Conservation (phyloP, 2,113 vertebrate genomes). For the Petrocephalus zakoni region DNA sequence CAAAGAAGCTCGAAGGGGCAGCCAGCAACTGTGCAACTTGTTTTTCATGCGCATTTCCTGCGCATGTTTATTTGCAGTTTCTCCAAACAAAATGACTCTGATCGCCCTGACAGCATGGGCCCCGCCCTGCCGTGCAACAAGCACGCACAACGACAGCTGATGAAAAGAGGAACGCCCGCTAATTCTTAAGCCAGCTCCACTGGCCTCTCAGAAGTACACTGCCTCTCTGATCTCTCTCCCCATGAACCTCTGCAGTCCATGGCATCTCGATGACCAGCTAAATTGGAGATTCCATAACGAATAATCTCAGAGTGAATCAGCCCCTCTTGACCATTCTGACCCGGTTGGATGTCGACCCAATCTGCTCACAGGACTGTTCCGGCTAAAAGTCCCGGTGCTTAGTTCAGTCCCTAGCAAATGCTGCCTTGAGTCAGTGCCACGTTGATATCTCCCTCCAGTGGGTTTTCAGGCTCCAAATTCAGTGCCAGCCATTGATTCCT, state of each 20-base stretch:
- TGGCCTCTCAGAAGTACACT: constrained; percentile 30
- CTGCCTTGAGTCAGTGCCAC: background rate
- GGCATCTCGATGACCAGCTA: background rate
- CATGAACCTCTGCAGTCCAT: background rate
- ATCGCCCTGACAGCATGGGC: constrained; percentile 24
- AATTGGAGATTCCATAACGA: background rate
- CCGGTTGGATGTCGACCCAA: background rate
- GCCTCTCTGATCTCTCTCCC: constrained; percentile 30
- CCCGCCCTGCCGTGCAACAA: background rate
- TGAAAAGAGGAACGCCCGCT: constrained; percentile 35
- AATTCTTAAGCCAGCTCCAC: constrained; percentile 38
- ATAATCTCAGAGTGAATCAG: constrained; percentile 1
- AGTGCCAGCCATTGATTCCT: background rate
- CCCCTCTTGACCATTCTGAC: background rate
- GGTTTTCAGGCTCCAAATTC: background rate
- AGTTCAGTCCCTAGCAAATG: background rate
- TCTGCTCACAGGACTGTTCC: background rate
- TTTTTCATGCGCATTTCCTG: constrained; percentile 1
- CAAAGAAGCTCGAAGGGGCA: background rate
- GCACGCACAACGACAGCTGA: constrained; percentile 26
- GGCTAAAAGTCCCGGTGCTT: background rate
- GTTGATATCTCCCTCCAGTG: background rate
- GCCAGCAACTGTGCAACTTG: background rate
- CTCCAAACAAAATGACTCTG: constrained; percentile 35
- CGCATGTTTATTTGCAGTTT: constrained; percentile 27